Percentiles rank a stretch among this genome's conserved stretches.
These are phyloP conservation scores for Mungos mungo DNA, from an alignment of 2,113 vertebrate species.

Conservation along the genomic window DNA sequence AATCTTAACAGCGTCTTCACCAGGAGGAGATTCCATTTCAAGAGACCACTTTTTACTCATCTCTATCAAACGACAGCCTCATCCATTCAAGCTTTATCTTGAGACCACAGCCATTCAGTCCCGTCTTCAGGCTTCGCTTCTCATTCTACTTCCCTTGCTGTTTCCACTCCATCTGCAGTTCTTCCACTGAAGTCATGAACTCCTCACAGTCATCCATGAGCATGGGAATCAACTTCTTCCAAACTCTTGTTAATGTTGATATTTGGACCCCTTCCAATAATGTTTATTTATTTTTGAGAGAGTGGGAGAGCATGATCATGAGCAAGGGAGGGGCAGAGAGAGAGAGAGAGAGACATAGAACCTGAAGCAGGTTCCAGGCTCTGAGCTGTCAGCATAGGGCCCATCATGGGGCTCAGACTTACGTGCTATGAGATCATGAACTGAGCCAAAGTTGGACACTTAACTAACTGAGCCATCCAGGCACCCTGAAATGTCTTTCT, in stretches of 20 bases:
- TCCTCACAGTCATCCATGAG: not conserved
- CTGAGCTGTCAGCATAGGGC: too few species aligned
- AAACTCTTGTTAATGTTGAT: not conserved
- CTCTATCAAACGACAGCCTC: not conserved
- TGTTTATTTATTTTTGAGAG: too few species aligned
- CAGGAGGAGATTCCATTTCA: not conserved
- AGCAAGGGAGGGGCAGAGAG: too few species aligned
- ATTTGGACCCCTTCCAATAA: not conserved
- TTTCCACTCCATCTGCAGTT: not conserved
- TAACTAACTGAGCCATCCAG: too few species aligned
- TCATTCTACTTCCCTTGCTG: not conserved
- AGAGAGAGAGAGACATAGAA: too few species aligned
- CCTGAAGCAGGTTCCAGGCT: too few species aligned
- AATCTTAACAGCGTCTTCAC: not conserved
- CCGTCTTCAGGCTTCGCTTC: not conserved
- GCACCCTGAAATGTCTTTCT: not conserved
- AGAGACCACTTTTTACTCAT: not conserved
- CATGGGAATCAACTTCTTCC: not conserved
- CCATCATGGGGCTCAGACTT: too few species aligned
- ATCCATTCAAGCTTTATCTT: not conserved
- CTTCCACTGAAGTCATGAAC: not conserved
- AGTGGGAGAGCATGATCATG: too few species aligned
- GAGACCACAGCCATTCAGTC: not conserved
- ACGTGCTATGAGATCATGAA: too few species aligned
- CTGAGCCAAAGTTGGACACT: too few species aligned